Evolutionary conservation across 2,888 invertebrate species (phyloP).

Genomic region (Euplagia quadripunctaria): DNA sequence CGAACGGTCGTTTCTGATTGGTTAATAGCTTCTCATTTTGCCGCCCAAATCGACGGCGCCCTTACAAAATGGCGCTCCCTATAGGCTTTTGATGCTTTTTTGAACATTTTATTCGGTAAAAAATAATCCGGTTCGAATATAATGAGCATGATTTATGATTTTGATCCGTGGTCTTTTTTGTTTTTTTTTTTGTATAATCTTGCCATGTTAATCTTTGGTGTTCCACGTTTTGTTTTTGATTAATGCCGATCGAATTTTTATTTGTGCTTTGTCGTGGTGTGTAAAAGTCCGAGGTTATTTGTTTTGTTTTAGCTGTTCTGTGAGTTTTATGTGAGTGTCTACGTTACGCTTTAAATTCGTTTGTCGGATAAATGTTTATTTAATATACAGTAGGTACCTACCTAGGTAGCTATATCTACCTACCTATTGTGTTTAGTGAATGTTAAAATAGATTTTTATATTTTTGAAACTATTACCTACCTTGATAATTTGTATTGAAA

Average conservation of each 20-base stretch:
- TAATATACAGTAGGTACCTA: background rate
- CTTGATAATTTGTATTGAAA: background rate
- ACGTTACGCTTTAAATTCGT: conserved; percentile 6
- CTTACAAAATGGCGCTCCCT: conserved; percentile 86
- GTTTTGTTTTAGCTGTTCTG: conserved; percentile 25
- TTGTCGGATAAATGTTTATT: conserved; percentile 2
- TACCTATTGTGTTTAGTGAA: background rate
- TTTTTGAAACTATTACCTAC: background rate
- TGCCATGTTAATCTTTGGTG: conserved; percentile 82
- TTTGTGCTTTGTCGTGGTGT: conserved; percentile 56
- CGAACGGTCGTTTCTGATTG: conserved; percentile 64
- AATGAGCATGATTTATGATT: conserved; percentile 87
- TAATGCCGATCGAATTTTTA: conserved; percentile 72
- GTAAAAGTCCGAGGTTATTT: conserved; percentile 28
- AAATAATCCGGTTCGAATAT: conserved; percentile 87
- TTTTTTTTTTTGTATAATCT: conserved; percentile 70
- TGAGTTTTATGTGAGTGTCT: conserved; percentile 24
- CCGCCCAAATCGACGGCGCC: conserved; percentile 80
- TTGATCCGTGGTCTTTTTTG: conserved; percentile 78
- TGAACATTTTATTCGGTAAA: conserved; percentile 85
- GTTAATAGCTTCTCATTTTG: conserved; percentile 71
- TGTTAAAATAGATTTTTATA: background rate
- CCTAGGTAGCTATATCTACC: background rate
- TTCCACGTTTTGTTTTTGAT: conserved; percentile 79
- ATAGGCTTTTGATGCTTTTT: conserved; percentile 86